Evolutionary conservation across 1,140 invertebrate genomes (phyloP).

Genomic region (Chrysoperla carnea): DNA sequence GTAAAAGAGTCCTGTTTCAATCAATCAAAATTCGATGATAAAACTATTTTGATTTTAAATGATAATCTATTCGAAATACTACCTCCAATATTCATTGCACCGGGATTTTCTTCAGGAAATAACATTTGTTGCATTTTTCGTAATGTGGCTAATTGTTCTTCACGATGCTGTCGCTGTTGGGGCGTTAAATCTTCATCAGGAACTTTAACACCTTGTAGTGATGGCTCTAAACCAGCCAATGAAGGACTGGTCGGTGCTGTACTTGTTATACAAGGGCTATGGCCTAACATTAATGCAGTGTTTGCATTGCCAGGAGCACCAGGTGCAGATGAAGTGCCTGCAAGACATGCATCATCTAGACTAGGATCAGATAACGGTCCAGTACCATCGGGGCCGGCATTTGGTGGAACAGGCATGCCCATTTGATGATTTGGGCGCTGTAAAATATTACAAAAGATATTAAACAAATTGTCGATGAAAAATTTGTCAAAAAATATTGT

Average conservation of each 20-base stretch:
- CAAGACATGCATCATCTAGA: constrained; percentile 16
- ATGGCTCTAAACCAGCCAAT: constrained; percentile 33
- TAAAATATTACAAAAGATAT: no score
- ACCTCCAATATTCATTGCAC: no score
- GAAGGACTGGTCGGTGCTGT: constrained; percentile 28
- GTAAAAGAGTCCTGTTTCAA: no score
- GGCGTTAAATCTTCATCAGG: constrained; percentile 94
- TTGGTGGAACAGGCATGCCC: no score
- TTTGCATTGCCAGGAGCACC: constrained; percentile 7
- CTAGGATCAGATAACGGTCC: constrained; percentile 15
- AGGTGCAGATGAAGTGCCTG: not conserved
- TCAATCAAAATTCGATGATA: no score
- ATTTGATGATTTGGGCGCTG: no score
- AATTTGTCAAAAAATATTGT: no score
- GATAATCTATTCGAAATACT: no score
- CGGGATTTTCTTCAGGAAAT: constrained; percentile 55
- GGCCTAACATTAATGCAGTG: constrained; percentile 22
- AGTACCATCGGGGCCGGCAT: no score
- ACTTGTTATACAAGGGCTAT: constrained; percentile 25
- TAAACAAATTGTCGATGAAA: no score
- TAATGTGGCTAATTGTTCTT: constrained; percentile 79
- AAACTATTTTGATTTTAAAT: no score
- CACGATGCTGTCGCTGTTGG: constrained; percentile 82
- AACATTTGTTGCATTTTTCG: constrained; percentile 85
- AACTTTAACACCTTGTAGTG: constrained; percentile 65